Conservation (phyloP, 92 coral and sea anemone species). For the Epizoanthus illoricatus region DNA sequence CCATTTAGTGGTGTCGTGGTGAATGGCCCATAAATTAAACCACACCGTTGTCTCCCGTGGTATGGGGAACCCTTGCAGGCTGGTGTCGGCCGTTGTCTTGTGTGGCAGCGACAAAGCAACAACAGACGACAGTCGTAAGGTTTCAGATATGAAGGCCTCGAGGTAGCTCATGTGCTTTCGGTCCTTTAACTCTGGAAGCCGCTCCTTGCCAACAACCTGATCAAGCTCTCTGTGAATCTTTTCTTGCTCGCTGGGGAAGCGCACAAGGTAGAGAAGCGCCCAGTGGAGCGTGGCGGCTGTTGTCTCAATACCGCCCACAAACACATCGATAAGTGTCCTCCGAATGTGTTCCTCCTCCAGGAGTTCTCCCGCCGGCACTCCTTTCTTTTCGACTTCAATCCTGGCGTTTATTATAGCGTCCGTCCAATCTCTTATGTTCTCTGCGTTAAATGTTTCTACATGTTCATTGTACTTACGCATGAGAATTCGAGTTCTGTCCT, state of each 20-base stretch:
- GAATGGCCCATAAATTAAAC: slow-evolving; percentile 47
- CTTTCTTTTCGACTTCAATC: slow-evolving; percentile 37
- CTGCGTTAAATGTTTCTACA: slow-evolving; percentile 44
- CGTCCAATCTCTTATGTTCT: slow-evolving; percentile 60
- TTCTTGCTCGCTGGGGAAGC: slow-evolving; percentile 67
- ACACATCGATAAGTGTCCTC: slow-evolving; percentile 44
- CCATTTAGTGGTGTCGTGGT: slow-evolving; percentile 46
- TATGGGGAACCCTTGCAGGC: slow-evolving; percentile 34
- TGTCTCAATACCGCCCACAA: slow-evolving; percentile 76
- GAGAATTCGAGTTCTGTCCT: slow-evolving; percentile 45
- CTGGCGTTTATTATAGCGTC: slow-evolving; percentile 64
- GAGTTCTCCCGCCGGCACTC: slow-evolving; percentile 20
- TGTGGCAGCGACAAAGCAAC: slow-evolving; percentile 58
- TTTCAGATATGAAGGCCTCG: slow-evolving; percentile 46
- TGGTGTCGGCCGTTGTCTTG: slow-evolving; percentile 39
- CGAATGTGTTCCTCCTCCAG: slow-evolving; percentile 33
- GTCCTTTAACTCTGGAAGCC: slow-evolving; percentile 43
- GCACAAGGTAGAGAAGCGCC: slow-evolving; percentile 66
- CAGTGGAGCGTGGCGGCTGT: slow-evolving; percentile 73
- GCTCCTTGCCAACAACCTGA: slow-evolving; percentile 56
- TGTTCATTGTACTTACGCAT: slow-evolving; percentile 50
- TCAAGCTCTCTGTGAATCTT: slow-evolving; percentile 64
- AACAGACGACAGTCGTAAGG: slow-evolving; percentile 43
- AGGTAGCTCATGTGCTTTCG: slow-evolving; percentile 35
- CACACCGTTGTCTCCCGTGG: slow-evolving; percentile 48